Percentiles rank a stretch among this genome's conserved stretches.
phyloP scores from a whole-genome alignment of 1,140 invertebrate genomes.

The Neodiprion fabricii region DNA sequence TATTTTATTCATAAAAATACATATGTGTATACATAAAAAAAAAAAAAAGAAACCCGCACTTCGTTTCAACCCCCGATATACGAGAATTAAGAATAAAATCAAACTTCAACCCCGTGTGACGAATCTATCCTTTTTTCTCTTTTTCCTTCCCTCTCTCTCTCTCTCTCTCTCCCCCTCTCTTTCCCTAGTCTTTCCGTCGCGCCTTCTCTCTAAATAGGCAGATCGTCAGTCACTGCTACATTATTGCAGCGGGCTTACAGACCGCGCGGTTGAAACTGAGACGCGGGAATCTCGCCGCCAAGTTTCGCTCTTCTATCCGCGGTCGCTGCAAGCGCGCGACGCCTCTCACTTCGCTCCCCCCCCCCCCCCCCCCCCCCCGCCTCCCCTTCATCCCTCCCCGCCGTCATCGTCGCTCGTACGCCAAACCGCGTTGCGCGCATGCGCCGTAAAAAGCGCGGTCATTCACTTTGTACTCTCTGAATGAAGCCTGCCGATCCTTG shows the following conservation, averaged over 20 bases:
- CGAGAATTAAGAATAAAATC: no score
- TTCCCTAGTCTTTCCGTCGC: background rate
- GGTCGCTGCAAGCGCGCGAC: constrained; percentile 20
- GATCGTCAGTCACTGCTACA: background rate
- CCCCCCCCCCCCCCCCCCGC: background rate
- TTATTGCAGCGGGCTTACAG: constrained; percentile 7
- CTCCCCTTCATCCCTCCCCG: background rate
- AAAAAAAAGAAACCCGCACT: no score
- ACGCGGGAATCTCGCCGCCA: constrained; percentile 11
- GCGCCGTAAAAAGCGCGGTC: background rate
- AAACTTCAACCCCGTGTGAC: no score
- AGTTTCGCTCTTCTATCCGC: constrained; percentile 21
- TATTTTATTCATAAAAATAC: no score
- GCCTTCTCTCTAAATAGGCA: background rate
- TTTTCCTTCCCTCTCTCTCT: background rate
- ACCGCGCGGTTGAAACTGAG: constrained; percentile 44
- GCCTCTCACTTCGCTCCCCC: constrained; percentile 23
- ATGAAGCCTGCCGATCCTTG: background rate
- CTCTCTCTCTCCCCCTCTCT: background rate
- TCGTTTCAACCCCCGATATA: no score
- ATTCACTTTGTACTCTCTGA: constrained; percentile 10
- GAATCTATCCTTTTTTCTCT: background rate
- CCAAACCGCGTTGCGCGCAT: background rate
- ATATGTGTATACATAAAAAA: no score
- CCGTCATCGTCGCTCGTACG: constrained; percentile 5